Conservation (phyloP, 2,113 vertebrate genomes). For the Macquaria australasica region DNA sequence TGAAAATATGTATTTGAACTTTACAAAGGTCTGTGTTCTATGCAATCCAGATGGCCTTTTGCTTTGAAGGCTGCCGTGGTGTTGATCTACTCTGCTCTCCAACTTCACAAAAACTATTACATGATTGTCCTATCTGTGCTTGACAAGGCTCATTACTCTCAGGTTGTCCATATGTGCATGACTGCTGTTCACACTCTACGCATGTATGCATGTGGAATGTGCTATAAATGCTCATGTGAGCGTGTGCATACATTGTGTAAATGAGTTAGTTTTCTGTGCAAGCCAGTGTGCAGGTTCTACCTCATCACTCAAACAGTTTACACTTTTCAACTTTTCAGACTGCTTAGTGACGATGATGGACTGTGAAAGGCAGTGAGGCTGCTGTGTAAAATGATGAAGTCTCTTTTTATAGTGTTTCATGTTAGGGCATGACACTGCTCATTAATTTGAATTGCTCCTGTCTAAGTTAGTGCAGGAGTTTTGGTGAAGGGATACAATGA, state of each 20-base stretch:
- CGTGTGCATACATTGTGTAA: background rate
- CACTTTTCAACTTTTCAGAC: constrained; percentile 39
- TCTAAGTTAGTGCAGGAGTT: constrained; percentile 41
- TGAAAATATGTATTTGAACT: constrained; percentile 23
- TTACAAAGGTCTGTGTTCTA: constrained; percentile 19
- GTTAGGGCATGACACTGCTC: constrained; percentile 70
- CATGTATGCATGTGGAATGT: background rate
- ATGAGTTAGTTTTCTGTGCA: constrained; percentile 10
- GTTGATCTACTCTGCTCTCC: constrained; percentile 3
- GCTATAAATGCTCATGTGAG: background rate
- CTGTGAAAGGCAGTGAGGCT: constrained; percentile 58
- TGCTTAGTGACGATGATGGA: constrained; percentile 56
- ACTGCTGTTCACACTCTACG: background rate
- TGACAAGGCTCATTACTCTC: constrained; percentile 26
- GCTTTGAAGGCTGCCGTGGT: constrained; percentile 29
- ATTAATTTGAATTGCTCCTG: constrained; percentile 64
- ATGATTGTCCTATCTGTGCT: background rate
- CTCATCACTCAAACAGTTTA: constrained; percentile 27
- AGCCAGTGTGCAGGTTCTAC: constrained; percentile 6
- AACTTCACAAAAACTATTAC: constrained; percentile 27
- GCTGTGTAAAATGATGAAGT: constrained; percentile 66
- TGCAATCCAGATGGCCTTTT: constrained; percentile 28
- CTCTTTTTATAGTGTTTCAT: constrained; percentile 69
- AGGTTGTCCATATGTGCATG: background rate
- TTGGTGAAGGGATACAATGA: constrained; percentile 23